Evolutionary conservation across 2,113 vertebrate species (phyloP).

Genomic region (Cricetomys ansorgei): DNA sequence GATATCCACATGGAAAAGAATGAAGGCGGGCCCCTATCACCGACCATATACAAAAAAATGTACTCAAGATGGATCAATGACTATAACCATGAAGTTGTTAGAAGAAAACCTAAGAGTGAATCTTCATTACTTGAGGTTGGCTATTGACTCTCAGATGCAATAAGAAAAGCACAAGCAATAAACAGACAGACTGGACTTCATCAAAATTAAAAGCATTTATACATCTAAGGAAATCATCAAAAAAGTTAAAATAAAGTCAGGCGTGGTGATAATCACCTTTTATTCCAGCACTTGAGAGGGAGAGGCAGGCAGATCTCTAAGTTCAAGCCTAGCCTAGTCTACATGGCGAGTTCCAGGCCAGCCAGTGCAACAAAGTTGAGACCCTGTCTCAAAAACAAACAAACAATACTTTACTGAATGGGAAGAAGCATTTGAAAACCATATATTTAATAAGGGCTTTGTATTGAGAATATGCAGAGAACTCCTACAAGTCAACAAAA

Average conservation of each 20-base stretch:
- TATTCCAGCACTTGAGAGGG: neutral
- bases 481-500: neutral
- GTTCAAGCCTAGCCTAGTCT: neutral
- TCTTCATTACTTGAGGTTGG: neutral
- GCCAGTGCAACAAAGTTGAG: neutral
- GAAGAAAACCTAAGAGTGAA: neutral
- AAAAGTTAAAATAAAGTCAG: neutral
- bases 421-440: neutral
- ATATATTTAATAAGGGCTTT: neutral
- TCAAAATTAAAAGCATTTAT: conserved; percentile 14
- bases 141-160: neutral
- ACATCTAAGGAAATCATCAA: neutral
- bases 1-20: neutral
- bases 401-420: neutral
- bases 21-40: neutral
- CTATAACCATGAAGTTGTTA: neutral
- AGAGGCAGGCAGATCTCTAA: neutral
- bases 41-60: neutral
- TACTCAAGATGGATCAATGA: neutral
- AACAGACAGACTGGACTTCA: neutral
- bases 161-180: neutral
- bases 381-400: neutral
- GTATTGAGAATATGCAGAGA: neutral
- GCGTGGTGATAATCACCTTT: neutral
- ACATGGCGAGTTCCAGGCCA: neutral